A percentile compares a stretch with the other conserved stretches of the same genome.
phyloP scores from a whole-genome alignment of 2,888 invertebrate genomes.

The Dinocampus coccinellae region DNA sequence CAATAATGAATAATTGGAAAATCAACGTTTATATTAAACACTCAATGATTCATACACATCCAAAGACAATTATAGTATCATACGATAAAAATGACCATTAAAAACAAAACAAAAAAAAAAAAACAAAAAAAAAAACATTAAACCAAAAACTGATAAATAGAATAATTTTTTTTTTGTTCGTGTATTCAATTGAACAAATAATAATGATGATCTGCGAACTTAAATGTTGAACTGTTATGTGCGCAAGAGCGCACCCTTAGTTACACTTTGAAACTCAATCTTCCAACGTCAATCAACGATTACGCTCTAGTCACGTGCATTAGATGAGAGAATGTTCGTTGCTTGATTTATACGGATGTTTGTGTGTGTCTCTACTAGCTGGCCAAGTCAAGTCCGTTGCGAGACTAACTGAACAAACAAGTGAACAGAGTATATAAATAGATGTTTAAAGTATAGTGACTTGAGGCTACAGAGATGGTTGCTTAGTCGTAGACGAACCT shows the following conservation, averaged over 20 bases:
- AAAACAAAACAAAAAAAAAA: background rate
- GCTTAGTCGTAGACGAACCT: conserved; percentile 18
- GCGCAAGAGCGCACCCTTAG: background rate
- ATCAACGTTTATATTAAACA: too few species aligned
- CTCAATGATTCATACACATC: too few species aligned
- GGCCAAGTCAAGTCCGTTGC: conserved; percentile 36
- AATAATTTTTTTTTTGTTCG: too few species aligned
- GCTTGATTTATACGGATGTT: conserved; percentile 38
- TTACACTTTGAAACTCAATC: conserved; percentile 41
- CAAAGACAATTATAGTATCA: too few species aligned
- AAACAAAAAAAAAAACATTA: background rate
- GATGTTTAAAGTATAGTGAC: conserved; percentile 31
- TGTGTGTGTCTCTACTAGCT: background rate
- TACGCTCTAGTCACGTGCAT: conserved; percentile 40
- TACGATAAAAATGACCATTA: too few species aligned
- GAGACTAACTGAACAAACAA: conserved; percentile 5
- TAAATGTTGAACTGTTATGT: background rate
- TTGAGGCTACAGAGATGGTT: conserved; percentile 13
- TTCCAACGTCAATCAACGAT: conserved; percentile 47
- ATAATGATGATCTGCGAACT: background rate
- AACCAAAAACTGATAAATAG: background rate
- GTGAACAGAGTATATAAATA: conserved; percentile 43
- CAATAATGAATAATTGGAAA: too few species aligned
- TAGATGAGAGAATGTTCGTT: conserved; percentile 37
- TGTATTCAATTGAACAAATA: too few species aligned